phyloP scores from a whole-genome alignment of 2,797 vertebrate genomes.

The Malurus leucopterus region DNA sequence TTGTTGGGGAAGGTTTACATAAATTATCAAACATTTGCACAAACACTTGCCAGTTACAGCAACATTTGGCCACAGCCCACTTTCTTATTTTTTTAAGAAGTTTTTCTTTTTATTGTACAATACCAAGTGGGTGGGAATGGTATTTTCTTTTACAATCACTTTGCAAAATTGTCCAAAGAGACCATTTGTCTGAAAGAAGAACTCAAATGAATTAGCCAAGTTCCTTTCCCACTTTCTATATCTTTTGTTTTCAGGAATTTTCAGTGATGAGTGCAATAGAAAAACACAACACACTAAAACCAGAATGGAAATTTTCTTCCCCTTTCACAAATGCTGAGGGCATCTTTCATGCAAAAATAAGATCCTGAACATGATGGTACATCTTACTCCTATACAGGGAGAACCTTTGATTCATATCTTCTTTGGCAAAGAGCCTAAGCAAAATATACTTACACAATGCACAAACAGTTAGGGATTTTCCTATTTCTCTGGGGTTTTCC shows the following conservation, averaged over 20 bases:
- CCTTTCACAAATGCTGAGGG: not conserved
- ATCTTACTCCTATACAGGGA: slow-evolving; percentile 3
- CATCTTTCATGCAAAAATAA: slow-evolving; percentile 38
- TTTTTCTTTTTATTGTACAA: slow-evolving; percentile 10
- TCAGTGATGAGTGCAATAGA: slow-evolving; percentile 21
- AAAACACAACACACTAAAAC: slow-evolving; percentile 18
- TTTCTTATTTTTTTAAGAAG: not conserved
- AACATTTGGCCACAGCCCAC: not conserved
- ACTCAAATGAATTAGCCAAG: slow-evolving; percentile 21
- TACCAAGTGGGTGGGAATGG: not conserved
- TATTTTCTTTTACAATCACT: slow-evolving; percentile 23
- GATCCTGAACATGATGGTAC: not conserved
- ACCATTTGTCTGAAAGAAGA: slow-evolving; percentile 15
- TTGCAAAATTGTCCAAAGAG: not conserved
- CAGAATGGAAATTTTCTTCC: slow-evolving; percentile 46
- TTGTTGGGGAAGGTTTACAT: not conserved
- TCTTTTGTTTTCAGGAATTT: slow-evolving; percentile 59
- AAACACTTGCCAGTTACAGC: not conserved
- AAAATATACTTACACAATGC: slow-evolving; percentile 51
- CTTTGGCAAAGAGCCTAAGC: slow-evolving; percentile 41
- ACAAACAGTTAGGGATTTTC: slow-evolving; percentile 58
- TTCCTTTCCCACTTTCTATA: slow-evolving; percentile 36
- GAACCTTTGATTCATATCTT: slow-evolving; percentile 21
- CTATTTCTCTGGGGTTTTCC: slow-evolving; percentile 61
- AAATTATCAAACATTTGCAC: slow-evolving; percentile 26